Base-by-base conservation (phyloP, 2,113 vertebrate genomes). In the Nycticebus coucang region DNA sequence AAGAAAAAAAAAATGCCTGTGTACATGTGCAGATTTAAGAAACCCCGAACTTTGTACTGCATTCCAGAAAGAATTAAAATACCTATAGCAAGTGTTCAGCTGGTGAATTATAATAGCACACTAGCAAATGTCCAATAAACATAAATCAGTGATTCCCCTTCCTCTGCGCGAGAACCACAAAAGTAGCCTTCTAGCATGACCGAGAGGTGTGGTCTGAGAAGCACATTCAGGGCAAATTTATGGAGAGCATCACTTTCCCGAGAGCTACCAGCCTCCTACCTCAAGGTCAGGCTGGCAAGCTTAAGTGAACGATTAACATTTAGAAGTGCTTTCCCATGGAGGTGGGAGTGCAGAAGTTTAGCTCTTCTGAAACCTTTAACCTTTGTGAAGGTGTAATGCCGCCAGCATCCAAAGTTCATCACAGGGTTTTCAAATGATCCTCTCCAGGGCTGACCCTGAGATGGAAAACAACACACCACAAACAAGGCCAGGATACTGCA, bases 251-350 rank as follows among this genome's bases (percentile, higher is more conserved):
- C 60, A 0, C 24, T 33, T 30, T n/a, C 15, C 30, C 12, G 0
- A 15, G 60, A 93, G 69, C 50, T 14, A 4, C 50, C 5, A 0
- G 5, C 30, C 74, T 62, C 87, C 87, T 75, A 1, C 66, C 64
- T 64, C 94, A 81, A 98, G 97, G 97, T 97, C 95, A 96, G 96
- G 87, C 93, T 55, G 93, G 22, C 97, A 97, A 98, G 97, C 97
- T 96, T 89, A 97, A 97, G 95, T 69, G 22, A 41, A 41, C 18
- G 45, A 60, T 95, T 92, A 92, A 87, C 96, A 71, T 95, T 93
- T 83, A 81, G 97, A 97, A 88, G 93, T 21, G 11, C 26, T 89
- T 45, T 86, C 60, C 88, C 0, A 0, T 0, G 4, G 21, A 86
- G 78, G 86, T 1, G 9, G 13, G 35, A 5, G 7, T 7, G 10